Base-by-base conservation (phyloP, 2,888 invertebrate species). In the Apodemia duryi region DNA sequence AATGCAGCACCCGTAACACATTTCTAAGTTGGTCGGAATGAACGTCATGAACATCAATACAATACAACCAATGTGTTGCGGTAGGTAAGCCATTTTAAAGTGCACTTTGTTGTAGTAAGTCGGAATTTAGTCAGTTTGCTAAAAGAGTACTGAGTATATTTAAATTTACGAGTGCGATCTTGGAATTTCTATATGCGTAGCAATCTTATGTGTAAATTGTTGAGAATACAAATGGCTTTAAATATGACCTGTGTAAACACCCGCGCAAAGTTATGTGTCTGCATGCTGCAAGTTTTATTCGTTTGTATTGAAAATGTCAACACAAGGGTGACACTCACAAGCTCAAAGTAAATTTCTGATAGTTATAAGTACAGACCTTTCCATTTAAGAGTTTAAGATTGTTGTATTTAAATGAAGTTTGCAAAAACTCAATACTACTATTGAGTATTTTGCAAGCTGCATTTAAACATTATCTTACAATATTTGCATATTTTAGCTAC, bases 301-400 rank as follows among this genome's bases (percentile, higher is more conserved):
- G 6, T 60, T 60, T 60, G 11, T 57, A 54, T 32, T 32, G 28
- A 32, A 57, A 57, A 57, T 57, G 57, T n/a, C 57, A 60, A 60
- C 35, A 6, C 32, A 32, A 13, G 32, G 32, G 13, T 57, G 57
- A 57, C 57, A 60, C 32, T 13, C 32, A 35, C n/a, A 60, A 35
- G 35, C 13, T 32, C n/a, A 60, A 60, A 60, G 57, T 60, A 60
- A 60, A 60, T 13, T 57, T 29, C 13, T 57, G 4, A 29, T 5
- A 2, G 1, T 7, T 10, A 11, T 32, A 10, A 11, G 13, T 29
- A 46, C 46, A 46, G 13, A 28, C 1, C 1, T 32, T 29, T 9
- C 57, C 57, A 60, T 60, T 60, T 2, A n/a, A 60, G 7, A 60
- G 6, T 2, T 60, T 1, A 7, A n/a, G 57, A 2, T 6, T 13